Conservation (phyloP, 2,113 vertebrate species). For the Zosterops pallidus region DNA sequence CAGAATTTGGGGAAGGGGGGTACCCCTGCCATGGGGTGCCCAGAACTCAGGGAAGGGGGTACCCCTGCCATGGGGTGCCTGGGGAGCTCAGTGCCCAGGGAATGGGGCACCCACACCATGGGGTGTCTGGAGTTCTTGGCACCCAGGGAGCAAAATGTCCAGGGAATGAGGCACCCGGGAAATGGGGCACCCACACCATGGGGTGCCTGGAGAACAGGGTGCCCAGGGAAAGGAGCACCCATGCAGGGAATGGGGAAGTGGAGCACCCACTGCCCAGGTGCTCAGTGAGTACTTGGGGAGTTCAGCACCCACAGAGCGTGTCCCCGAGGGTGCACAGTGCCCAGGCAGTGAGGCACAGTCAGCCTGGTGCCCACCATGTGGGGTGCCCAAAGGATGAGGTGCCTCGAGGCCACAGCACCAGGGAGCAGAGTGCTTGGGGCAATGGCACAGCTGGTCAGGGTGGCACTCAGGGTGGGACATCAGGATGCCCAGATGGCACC, state of each 20-base stretch:
- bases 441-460: background rate
- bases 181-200: background rate
- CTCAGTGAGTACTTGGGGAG: background rate
- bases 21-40: no score
- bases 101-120: background rate
- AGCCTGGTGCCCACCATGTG: fast-evolving
- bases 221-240: background rate
- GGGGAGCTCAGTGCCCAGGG: fast-evolving
- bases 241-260: background rate
- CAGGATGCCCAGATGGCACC: fast-evolving
- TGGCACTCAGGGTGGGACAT: fast-evolving
- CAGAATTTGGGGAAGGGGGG: no score
- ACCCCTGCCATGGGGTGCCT: no score
- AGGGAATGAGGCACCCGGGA: no score
- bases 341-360: background rate
- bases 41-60: no score
- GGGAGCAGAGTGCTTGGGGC: background rate
- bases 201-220: no score
- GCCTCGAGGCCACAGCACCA: background rate
- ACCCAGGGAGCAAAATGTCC: no score
- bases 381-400: background rate
- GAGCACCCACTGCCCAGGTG: background rate
- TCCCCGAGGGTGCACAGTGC: fast-evolving
- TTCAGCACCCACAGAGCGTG: background rate
- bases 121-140: no score